These are phyloP conservation scores for Elachura formosa DNA, from an alignment of 2,113 vertebrate genomes.

Conservation along the genomic window DNA sequence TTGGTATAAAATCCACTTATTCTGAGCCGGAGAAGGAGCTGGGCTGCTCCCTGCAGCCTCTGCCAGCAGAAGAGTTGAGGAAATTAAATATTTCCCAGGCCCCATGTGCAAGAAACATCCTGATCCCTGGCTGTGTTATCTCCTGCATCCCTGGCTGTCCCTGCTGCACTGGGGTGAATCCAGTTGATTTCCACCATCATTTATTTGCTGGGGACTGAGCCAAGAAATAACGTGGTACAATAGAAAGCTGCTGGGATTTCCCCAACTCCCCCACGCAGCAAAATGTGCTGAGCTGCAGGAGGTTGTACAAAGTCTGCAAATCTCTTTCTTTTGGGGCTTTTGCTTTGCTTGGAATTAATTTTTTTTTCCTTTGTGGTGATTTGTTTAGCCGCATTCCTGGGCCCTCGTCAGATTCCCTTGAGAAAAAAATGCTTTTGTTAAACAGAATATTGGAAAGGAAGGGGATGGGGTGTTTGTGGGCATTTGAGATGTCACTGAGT, in stretches of 20 bases:
- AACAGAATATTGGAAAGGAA: not conserved
- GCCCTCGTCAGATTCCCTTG: accelerated
- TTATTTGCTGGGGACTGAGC: slow-evolving; percentile 2
- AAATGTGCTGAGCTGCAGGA: not conserved
- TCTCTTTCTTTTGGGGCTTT: not conserved
- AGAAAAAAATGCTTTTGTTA: not conserved
- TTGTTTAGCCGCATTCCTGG: not conserved
- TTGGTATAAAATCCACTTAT: not conserved
- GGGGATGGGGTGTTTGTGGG: not conserved
- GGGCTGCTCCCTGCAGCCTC: not conserved
- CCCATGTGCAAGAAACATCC: not conserved
- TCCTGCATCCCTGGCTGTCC: not conserved
- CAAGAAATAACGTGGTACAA: not conserved
- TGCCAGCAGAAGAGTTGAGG: not conserved
- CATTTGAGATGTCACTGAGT: not conserved
- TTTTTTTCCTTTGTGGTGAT: not conserved
- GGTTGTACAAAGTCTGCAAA: not conserved
- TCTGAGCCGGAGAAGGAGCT: not conserved
- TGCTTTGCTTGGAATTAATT: not conserved
- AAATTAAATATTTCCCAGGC: not conserved
- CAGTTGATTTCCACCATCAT: not conserved
- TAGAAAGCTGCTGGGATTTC: slow-evolving; percentile 40
- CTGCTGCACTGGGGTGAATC: not conserved
- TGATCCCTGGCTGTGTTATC: not conserved
- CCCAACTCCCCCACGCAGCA: not conserved